These are phyloP conservation scores for Drosophila truncata DNA, from an alignment of 1,140 invertebrate genomes.

Conservation along the genomic window DNA sequence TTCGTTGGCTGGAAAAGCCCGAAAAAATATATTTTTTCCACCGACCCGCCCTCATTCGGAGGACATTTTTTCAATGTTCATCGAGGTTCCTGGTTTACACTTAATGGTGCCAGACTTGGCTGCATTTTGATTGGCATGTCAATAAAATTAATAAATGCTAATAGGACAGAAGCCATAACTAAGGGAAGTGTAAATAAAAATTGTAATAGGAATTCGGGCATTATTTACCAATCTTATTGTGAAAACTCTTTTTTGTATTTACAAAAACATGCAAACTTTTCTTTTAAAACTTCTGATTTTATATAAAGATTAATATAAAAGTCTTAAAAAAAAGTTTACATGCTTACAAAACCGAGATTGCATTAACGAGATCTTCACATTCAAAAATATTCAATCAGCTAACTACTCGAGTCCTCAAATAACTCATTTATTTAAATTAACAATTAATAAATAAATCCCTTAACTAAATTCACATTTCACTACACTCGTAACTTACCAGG, in stretches of 20 bases:
- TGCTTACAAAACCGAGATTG: too few species aligned
- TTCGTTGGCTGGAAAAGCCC: not conserved
- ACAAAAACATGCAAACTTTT: too few species aligned
- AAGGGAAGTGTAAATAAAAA: not conserved
- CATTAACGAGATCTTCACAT: too few species aligned
- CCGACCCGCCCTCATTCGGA: not conserved
- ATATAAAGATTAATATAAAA: too few species aligned
- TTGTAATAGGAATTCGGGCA: not conserved
- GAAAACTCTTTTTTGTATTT: too few species aligned
- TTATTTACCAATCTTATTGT: not conserved
- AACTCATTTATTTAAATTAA: not conserved
- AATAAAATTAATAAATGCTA: conserved; percentile 16
- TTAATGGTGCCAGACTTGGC: conserved; percentile 18
- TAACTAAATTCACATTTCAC: not conserved
- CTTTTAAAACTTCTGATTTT: too few species aligned
- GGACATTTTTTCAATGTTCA: conserved; percentile 16
- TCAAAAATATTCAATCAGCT: too few species aligned
- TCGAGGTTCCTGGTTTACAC: conserved; percentile 5
- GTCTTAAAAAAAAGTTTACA: too few species aligned
- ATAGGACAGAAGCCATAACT: not conserved
- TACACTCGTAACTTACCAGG: conserved; percentile 91
- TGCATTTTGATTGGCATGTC: conserved; percentile 52
- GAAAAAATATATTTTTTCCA: conserved; percentile 28
- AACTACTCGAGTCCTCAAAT: too few species aligned
- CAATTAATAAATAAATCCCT: not conserved